Evolutionary conservation across 2,113 vertebrate genomes (phyloP).

Genomic region (Onychostoma macrolepis): DNA sequence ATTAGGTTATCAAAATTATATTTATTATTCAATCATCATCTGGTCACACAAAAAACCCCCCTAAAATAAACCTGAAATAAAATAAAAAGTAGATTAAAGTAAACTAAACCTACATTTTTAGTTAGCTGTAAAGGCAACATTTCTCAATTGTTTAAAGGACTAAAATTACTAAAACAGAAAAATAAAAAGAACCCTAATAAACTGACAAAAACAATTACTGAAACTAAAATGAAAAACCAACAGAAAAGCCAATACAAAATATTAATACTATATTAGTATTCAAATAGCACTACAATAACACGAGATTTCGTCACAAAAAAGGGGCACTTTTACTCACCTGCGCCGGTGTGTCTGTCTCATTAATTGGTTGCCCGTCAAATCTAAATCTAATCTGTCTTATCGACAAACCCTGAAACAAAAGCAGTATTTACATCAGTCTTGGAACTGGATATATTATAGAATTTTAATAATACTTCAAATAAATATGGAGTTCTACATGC

Average conservation of each 20-base stretch:
- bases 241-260: not conserved
- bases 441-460: no score
- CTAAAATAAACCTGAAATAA: not conserved
- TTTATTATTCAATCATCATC: not conserved
- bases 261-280: not conserved
- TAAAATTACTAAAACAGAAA: not conserved
- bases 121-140: not conserved
- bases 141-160: not conserved
- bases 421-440: not conserved
- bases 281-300: not conserved
- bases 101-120: not conserved
- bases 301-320: not conserved
- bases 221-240: not conserved
- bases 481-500: not conserved
- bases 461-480: not conserved
- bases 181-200: not conserved
- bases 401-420: conserved; percentile 75
- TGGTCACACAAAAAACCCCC: not conserved
- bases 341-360: conserved; percentile 83
- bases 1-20: not conserved
- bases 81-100: not conserved
- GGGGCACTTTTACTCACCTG: conserved; percentile 68
- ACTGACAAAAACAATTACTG: not conserved
- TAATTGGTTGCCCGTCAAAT: conserved; percentile 84
- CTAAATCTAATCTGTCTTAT: conserved; percentile 86